These are phyloP conservation scores for Halictus quadricinctus DNA, from an alignment of 2,888 invertebrate genomes.

Conservation along the genomic window DNA sequence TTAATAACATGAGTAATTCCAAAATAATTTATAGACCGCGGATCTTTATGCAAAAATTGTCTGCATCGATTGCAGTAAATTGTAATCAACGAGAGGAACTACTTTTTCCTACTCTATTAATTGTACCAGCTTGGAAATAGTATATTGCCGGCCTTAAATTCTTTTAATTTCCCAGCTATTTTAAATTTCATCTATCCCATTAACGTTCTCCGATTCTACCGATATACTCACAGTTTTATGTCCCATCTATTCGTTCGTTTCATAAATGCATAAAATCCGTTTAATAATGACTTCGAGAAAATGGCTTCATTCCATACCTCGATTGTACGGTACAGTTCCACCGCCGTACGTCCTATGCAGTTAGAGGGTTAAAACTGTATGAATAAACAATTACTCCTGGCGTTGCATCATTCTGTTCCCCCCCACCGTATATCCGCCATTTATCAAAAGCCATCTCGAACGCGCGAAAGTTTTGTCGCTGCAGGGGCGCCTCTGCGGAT, in stretches of 20 bases:
- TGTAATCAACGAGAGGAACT: not conserved
- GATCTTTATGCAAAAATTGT: not conserved
- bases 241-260: not conserved
- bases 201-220: not conserved
- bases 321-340: not conserved
- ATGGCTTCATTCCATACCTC: not conserved
- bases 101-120: no score
- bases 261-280: not conserved
- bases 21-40: no score
- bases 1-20: no score
- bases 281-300: not conserved
- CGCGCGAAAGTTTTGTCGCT: constrained; percentile 25
- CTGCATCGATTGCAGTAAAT: not conserved
- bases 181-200: not conserved
- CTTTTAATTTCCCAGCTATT: no score
- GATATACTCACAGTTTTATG: not conserved
- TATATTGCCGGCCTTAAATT: no score
- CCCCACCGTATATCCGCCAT: constrained; percentile 47
- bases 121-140: no score
- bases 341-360: not conserved
- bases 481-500: constrained; percentile 37
- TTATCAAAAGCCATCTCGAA: constrained; percentile 57
- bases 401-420: constrained; percentile 11
- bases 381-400: constrained; percentile 11
- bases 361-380: not conserved